Base-by-base conservation (phyloP, 2,797 vertebrate species). In the Pterois miles region DNA sequence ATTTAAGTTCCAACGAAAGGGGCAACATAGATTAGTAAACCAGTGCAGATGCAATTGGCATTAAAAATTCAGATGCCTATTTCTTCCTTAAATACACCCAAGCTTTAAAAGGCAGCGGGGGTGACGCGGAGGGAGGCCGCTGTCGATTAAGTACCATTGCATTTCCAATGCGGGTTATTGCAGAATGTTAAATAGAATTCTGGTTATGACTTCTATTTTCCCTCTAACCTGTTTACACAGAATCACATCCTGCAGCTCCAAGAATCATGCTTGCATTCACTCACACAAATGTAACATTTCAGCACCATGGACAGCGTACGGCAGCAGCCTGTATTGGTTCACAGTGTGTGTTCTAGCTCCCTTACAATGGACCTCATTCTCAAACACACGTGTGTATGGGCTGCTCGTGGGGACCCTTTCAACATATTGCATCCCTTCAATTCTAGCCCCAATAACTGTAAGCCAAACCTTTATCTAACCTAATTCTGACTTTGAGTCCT, bases 281-380 rank as follows among this genome's bases (percentile, higher is more conserved):
- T 7, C 16, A 9, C 3, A 36, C 9, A 12, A 16, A 2, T 23
- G 8, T 6, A 63, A 1, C 8, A 53, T 36, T 89, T 87, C 89
- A 93, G 89, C 40, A 92, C 91, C 87, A 70, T 9, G 90, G 90
- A 87, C 74, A 91, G 89, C 63, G n/a, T 16, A 67, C 9, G 59
- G 43, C 50, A 73, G 65, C 58, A 1, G 5, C 29, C 11, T 11
- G 8, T 4, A 25, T 22, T 27, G 72, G 6, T n/a, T 53, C 62
- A 7, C 63, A 65, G 52, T 20, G 1, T 29, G 60, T 23, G 48
- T 27, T 54, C 0, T 0, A 29, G 34, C 43, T 33, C 27, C 25
- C 40, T 22, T 40, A 11, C 34, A 77, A 46, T 36, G 22, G 31
- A 22, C 2, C 40, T 33, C 27, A 36, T 34, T 65, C 23, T 43